Conservation (phyloP, 2,888 invertebrate genomes). For the Leptinotarsa haldemani region DNA sequence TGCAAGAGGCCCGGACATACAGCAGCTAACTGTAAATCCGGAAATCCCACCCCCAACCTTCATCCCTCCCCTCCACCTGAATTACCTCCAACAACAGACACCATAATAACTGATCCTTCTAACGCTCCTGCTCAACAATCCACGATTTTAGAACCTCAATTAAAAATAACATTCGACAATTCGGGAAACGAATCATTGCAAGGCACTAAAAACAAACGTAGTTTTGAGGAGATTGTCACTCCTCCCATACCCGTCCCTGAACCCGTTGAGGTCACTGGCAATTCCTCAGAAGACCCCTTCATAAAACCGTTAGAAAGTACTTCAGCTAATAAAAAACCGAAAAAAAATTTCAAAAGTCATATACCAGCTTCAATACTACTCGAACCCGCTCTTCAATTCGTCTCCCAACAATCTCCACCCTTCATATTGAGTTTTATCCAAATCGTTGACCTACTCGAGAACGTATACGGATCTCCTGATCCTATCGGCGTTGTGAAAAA, state of each 20-base stretch:
- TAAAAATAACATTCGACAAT: neutral
- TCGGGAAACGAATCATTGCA: too few relatives aligned
- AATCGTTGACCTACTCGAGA: neutral
- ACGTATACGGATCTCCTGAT: neutral
- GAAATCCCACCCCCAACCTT: neutral
- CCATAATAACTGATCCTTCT: neutral
- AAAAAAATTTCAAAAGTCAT: neutral
- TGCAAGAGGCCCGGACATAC: slow-evolving; percentile 47
- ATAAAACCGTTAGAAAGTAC: too few relatives aligned
- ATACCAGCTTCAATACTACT: neutral
- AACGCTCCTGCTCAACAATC: neutral
- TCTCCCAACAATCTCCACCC: neutral
- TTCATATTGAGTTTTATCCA: neutral
- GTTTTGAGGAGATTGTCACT: too few relatives aligned
- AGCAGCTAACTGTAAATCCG: slow-evolving; percentile 31
- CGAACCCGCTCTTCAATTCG: neutral
- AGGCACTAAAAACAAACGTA: too few relatives aligned
- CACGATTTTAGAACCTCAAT: neutral
- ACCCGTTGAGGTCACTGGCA: too few relatives aligned
- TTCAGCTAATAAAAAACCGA: too few relatives aligned
- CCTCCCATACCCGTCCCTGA: too few relatives aligned
- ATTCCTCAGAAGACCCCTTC: too few relatives aligned
- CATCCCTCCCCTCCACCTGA: neutral
- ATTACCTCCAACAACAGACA: neutral
- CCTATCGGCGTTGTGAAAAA: neutral